phyloP scores from a whole-genome alignment of 2,113 vertebrate species.

The Grallaria varia region DNA sequence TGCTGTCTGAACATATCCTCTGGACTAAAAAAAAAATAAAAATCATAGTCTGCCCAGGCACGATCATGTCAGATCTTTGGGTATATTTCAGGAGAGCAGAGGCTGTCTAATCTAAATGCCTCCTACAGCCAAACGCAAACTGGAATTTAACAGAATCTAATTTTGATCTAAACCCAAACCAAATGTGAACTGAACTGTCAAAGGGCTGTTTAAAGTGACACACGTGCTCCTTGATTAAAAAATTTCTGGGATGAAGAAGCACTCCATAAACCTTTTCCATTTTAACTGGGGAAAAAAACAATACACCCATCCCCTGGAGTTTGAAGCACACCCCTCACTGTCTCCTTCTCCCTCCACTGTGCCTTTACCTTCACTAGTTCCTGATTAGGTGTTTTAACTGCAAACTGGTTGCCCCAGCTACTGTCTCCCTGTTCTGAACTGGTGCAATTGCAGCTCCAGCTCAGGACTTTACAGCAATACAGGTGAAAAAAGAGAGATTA shows the following conservation, averaged over 20 bases:
- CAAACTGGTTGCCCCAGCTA: neutral
- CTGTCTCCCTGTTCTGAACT: rapidly evolving
- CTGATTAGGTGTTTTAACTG: neutral
- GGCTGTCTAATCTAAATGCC: neutral
- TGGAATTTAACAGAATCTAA: neutral
- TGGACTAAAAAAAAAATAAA: neutral
- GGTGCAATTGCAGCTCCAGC: neutral
- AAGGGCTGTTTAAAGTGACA: neutral
- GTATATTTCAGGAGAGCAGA: neutral
- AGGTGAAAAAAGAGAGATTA: neutral
- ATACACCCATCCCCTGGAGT: rapidly evolving
- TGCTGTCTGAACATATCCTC: neutral
- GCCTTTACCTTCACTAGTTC: neutral
- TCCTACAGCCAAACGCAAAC: neutral
- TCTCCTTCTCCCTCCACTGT: neutral
- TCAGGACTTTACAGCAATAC: neutral
- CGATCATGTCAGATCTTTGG: neutral
- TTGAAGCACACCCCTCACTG: rapidly evolving
- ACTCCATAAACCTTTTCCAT: neutral
- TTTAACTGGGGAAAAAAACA: neutral
- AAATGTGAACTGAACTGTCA: neutral
- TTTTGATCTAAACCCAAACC: neutral
- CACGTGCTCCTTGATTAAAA: neutral
- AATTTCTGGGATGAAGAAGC: neutral
- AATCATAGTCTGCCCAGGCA: neutral